Evolutionary conservation across 1,140 invertebrate genomes (phyloP).

Genomic region (Cherax destructor): DNA sequence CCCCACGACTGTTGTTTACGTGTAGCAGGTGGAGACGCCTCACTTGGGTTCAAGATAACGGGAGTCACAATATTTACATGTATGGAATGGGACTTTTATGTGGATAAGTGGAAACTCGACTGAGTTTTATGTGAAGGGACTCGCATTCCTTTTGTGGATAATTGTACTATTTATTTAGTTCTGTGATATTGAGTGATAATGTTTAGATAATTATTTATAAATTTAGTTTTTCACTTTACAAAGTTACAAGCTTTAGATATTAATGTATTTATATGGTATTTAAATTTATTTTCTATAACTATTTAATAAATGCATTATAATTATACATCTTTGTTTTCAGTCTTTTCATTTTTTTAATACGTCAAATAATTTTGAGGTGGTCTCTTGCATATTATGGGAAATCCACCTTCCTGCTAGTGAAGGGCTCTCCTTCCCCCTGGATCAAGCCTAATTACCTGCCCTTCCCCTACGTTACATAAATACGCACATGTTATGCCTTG

Average conservation of each 20-base stretch:
- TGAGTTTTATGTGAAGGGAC: neutral
- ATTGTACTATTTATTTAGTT: constrained; percentile 18
- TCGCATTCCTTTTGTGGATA: neutral
- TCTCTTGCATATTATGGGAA: too few relatives aligned
- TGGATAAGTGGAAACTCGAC: neutral
- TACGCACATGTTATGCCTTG: too few relatives aligned
- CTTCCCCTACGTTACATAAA: too few relatives aligned
- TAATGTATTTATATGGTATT: constrained; percentile 12
- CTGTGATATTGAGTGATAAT: neutral
- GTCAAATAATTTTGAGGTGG: too few relatives aligned
- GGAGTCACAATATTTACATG: neutral
- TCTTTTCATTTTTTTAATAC: too few relatives aligned
- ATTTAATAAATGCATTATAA: constrained; percentile 9
- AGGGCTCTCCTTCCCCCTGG: too few relatives aligned
- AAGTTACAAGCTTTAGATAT: neutral
- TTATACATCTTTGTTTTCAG: too few relatives aligned
- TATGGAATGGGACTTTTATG: neutral
- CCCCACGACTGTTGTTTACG: too few relatives aligned
- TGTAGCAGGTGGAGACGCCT: too few relatives aligned
- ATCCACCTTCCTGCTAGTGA: too few relatives aligned
- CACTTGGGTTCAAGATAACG: too few relatives aligned
- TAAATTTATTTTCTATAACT: constrained; percentile 10
- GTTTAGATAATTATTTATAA: neutral
- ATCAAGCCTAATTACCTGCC: too few relatives aligned
- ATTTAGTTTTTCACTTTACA: neutral